These are phyloP conservation scores for Sparidentex hasta DNA, from an alignment of 2,797 vertebrate species.

Conservation along the genomic window DNA sequence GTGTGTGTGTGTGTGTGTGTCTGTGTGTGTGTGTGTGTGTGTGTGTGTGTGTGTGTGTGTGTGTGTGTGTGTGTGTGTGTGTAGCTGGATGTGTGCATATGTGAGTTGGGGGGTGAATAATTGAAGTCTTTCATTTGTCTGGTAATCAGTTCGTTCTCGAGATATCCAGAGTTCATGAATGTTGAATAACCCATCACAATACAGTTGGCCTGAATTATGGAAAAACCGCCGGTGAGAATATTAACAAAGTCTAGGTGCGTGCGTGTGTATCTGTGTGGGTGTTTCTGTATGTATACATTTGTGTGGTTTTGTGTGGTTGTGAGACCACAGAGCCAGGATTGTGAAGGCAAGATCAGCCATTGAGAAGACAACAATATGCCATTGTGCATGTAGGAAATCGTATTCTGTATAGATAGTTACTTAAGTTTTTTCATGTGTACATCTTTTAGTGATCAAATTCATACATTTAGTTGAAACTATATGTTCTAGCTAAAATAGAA, in stretches of 20 bases:
- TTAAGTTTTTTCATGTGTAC: not conserved
- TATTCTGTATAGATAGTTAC: not conserved
- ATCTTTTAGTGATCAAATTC: not conserved
- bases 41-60: constrained; percentile 41
- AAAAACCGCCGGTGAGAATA: constrained; percentile 96
- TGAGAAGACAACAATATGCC: constrained; percentile 22
- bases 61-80: constrained; percentile 31
- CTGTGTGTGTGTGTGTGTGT: constrained; percentile 42
- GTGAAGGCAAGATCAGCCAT: constrained; percentile 18
- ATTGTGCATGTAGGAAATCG: not conserved
- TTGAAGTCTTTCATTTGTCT: constrained; percentile 99
- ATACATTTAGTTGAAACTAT: not conserved
- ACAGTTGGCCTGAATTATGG: constrained; percentile 99
- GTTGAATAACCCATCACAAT: constrained; percentile 99
- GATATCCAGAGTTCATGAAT: constrained; percentile 99
- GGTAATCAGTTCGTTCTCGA: constrained; percentile 99
- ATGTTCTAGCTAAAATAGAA: not conserved
- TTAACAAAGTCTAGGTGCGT: constrained; percentile 90
- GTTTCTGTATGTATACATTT: constrained; percentile 55
- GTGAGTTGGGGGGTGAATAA: constrained; percentile 87
- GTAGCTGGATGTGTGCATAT: constrained; percentile 58
- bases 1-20: too few species aligned
- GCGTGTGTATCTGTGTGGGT: constrained; percentile 57
- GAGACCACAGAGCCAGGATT: constrained; percentile 24
- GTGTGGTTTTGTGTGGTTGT: constrained; percentile 52